Evolutionary conservation across 1,140 invertebrate species (phyloP).

Genomic region (Drosophila miranda): DNA sequence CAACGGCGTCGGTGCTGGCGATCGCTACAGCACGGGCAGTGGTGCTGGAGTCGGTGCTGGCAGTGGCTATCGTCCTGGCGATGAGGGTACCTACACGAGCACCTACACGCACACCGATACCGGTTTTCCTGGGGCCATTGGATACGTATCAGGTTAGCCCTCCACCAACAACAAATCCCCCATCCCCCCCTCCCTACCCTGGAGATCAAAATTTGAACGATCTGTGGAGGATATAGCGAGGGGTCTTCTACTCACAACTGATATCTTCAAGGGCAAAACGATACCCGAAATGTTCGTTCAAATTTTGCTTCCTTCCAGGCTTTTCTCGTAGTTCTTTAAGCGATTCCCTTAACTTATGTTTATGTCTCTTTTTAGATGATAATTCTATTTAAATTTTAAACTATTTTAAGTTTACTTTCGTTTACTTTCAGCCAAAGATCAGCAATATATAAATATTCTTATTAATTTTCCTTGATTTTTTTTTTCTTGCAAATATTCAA

Average conservation of each 20-base stretch:
- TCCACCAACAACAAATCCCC: slow-evolving; percentile 32
- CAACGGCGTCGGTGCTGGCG: slow-evolving; percentile 25
- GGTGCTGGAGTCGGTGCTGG: slow-evolving; percentile 39
- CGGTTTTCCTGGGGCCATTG: slow-evolving; percentile 80
- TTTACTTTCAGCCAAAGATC: slow-evolving; percentile 42
- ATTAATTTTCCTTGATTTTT: slow-evolving; percentile 23
- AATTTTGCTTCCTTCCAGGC: slow-evolving; percentile 37
- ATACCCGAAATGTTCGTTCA: slow-evolving; percentile 32
- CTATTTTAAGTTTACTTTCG: slow-evolving; percentile 35
- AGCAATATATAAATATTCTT: slow-evolving; percentile 3
- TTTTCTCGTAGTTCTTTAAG: slow-evolving; percentile 26
- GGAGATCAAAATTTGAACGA: slow-evolving; percentile 69
- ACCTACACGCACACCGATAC: slow-evolving; percentile 55
- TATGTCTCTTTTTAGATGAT: slow-evolving; percentile 27
- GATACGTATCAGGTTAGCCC: slow-evolving; percentile 76
- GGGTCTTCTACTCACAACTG: neutral
- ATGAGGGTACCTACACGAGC: slow-evolving; percentile 55
- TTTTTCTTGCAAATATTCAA: slow-evolving; percentile 12
- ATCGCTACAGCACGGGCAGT: slow-evolving; percentile 22
- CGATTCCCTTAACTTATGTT: slow-evolving; percentile 8
- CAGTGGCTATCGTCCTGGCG: slow-evolving; percentile 34
- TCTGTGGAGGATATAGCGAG: slow-evolving; percentile 21
- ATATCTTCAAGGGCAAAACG: neutral
- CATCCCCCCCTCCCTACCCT: neutral
- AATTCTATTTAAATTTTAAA: slow-evolving; percentile 33